Base-by-base conservation (phyloP, 2,888 invertebrate species). In the Amphipoea lucens region DNA sequence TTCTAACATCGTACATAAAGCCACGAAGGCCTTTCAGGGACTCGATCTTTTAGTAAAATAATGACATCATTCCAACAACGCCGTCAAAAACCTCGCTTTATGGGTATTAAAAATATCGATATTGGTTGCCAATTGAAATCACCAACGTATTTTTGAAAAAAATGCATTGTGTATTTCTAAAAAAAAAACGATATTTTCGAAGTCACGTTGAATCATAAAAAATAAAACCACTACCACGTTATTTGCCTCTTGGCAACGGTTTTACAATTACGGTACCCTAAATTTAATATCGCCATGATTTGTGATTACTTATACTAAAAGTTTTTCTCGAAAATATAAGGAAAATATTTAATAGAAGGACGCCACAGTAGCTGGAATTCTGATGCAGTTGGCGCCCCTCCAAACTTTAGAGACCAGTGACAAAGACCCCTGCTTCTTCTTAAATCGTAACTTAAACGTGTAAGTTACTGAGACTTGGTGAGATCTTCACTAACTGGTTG, bases 371-470 rank as follows among this genome's bases (percentile, higher is more conserved):
- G 80, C 86, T 75, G 79, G 74, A 90, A 86, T 87, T 90, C 75
- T 84, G 84, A 81, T 89, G 89, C 89, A 89, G 54, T 89, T 90
- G 89, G 89, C 89, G 66, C 17, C 20, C 3, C 3, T 83, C 89
- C 89, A 90, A 83, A 83, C 60, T 81, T 66, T 68, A 23, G 4
- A 54, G 20, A 78, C 89, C 81, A 84, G 40, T 20, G 1, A 71
- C 54, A 36, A 78, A 79, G 81, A 85, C 51, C 86, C 48, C 42
- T 74, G 67, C 51, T 79, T 72, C 78, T 71, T 68, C 51, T 45
- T 14, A 72, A 82, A 78, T 45, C 7, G 6, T 73, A 68, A 74
- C 11, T 72, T 42, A n/a, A 78, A 69, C n/a, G 48, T 57, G 42
- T 9, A 73, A 63, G 60, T 74, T 71, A 67, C 42, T 76, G 29